Base-by-base conservation (phyloP, 1,140 invertebrate genomes). In the Zaprionus kolodkinae region DNA sequence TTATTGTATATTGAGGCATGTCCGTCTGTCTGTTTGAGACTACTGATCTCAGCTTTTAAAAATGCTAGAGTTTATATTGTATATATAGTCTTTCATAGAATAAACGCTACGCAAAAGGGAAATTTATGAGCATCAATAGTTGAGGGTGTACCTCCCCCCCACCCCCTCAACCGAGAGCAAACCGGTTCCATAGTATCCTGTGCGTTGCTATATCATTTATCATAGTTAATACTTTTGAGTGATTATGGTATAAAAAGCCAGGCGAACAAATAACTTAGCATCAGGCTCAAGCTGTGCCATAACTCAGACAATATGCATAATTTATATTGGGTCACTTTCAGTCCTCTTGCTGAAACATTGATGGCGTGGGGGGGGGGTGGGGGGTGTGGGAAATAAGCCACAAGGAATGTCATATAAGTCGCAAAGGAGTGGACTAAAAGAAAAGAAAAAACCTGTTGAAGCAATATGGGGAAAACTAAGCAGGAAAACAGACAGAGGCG, bases 221-320 rank as follows among this genome's bases (percentile, higher is more conserved):
- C 84, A 86, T 83, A 66, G 87, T 88, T 88, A 86, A 86, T 86
- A 81, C 79, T 69, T 83, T 69, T 88, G 83, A 86, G 84, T 86
- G 83, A 86, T 86, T 86, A 86, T 86, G 6, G 27, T 30, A 80
- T 69, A 79, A 72, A 79, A 74, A 76, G 72, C 72, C 57, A 66
- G 62, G 38, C 45, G 54, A 66, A 76, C 82, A 87, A 86, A 86
- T 86, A 88, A 79, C 81, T 86, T 83, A 83, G 84, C 79, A 83
- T 74, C 72, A 66, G 57, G 66, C 76, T 83, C 72, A 79, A 79
- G 69, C 72, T 63, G 65, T 50, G 76, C 65, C 72, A 83, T 87
- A 87, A 79, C 65, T 87, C 66, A 65, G 36, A 12, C 72, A 48
- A 62, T 69, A 78, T 81, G 40, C 71, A 84, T 78, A 81, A 84